Evolutionary conservation across 1,140 invertebrate species (phyloP).

Genomic region (Coelopa frigida): DNA sequence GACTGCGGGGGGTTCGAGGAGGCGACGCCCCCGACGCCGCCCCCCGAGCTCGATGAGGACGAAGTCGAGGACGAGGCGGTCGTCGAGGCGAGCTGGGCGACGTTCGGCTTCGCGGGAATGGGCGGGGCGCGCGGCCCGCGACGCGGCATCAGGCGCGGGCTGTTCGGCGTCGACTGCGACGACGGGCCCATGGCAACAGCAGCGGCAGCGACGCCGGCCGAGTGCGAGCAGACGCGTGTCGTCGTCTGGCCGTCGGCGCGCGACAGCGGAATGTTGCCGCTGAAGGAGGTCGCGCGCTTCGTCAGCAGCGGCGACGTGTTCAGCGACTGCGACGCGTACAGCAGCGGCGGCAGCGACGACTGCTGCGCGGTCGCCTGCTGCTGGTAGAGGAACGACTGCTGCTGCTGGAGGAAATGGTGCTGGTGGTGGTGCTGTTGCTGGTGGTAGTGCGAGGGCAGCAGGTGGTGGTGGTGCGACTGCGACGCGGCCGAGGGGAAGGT

Average conservation of each 20-base stretch:
- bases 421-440: conserved; percentile 8
- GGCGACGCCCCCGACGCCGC: neutral
- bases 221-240: too few species aligned
- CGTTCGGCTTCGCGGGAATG: conserved; percentile 39
- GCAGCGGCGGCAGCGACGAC: conserved; percentile 28
- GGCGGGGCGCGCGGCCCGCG: conserved; percentile 51
- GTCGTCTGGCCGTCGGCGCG: conserved; percentile 14
- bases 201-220: neutral
- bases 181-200: neutral
- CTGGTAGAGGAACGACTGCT: conserved; percentile 12
- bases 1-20: neutral
- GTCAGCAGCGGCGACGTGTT: conserved; percentile 33
- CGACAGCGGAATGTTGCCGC: conserved; percentile 32
- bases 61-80: neutral
- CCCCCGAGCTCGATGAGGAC: too few species aligned
- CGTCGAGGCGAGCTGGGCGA: neutral
- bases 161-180: conserved; percentile 57
- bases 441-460: conserved; percentile 17
- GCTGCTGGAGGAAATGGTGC: conserved; percentile 23
- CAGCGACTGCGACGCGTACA: conserved; percentile 28
- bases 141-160: conserved; percentile 59
- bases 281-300: conserved; percentile 41
- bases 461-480: conserved; percentile 15
- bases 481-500: conserved; percentile 27
- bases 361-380: conserved; percentile 14